Conservation (phyloP, 2,113 vertebrate species). For the Phycodurus eques region DNA sequence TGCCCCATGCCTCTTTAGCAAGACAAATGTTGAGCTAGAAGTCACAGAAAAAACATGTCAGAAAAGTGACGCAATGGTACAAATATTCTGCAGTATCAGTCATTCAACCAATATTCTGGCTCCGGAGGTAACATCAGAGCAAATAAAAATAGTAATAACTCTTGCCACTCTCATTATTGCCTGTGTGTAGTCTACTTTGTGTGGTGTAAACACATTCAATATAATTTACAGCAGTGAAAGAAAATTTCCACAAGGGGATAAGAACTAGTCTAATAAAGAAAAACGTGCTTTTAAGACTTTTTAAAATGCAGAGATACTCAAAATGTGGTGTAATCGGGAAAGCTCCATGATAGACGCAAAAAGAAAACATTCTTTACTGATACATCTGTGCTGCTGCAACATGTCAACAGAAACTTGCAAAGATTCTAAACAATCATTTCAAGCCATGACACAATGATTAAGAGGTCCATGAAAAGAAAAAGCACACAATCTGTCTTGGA, state of each 20-base stretch:
- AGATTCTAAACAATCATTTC: not conserved
- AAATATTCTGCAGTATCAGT: not conserved
- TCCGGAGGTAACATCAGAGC: not conserved
- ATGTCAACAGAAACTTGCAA: not conserved
- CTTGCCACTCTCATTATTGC: not conserved
- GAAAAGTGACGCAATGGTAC: not conserved
- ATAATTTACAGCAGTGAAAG: not conserved
- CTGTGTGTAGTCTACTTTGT: not conserved
- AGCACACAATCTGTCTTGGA: not conserved
- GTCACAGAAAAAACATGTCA: not conserved
- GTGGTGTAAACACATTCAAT: not conserved
- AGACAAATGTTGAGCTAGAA: slow-evolving; percentile 14
- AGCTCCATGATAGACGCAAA: not conserved
- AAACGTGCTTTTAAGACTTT: not conserved
- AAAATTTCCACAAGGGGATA: not conserved
- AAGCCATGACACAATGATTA: not conserved
- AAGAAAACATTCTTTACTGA: not conserved
- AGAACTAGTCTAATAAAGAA: not conserved
- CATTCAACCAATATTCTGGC: not conserved
- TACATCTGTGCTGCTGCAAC: not conserved
- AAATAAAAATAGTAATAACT: slow-evolving; percentile 11
- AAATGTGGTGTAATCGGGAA: not conserved
- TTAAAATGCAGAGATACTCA: not conserved
- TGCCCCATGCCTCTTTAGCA: slow-evolving; percentile 9
- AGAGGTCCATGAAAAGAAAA: not conserved